These are phyloP conservation scores for Aeoliscus strigatus DNA, from an alignment of 2,797 vertebrate species.

Conservation along the genomic window DNA sequence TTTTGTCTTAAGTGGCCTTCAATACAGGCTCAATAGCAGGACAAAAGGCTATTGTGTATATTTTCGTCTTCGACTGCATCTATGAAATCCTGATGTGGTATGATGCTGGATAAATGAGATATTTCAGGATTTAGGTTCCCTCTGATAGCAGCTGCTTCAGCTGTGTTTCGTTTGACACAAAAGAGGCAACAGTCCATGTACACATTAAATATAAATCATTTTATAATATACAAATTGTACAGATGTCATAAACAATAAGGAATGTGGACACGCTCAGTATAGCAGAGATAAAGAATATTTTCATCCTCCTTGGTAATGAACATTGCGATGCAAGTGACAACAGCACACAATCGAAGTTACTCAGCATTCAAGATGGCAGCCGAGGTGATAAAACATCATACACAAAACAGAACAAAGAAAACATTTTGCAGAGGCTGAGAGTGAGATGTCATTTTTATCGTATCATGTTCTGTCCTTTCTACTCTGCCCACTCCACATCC, in stretches of 20 bases:
- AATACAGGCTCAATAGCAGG: no score
- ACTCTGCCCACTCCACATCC: constrained; percentile 48
- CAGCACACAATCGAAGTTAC: constrained; percentile 65
- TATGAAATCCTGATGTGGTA: no score
- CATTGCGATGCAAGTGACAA: constrained; percentile 49
- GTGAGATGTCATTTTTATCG: constrained; percentile 42
- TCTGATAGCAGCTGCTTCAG: constrained; percentile 1
- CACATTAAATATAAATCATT: constrained; percentile 84
- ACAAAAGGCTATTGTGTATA: no score
- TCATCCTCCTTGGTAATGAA: constrained; percentile 48
- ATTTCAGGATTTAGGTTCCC: neutral
- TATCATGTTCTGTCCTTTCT: constrained; percentile 54
- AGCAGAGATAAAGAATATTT: constrained; percentile 57
- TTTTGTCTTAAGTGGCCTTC: no score
- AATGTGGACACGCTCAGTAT: constrained; percentile 56
- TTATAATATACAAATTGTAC: constrained; percentile 86
- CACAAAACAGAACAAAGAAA: constrained; percentile 39
- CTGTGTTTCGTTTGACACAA: constrained; percentile 24
- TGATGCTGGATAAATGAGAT: no score
- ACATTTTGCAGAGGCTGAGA: constrained; percentile 53
- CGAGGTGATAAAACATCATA: constrained; percentile 51
- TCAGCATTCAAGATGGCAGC: constrained; percentile 65
- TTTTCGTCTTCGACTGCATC: no score
- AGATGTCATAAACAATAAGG: constrained; percentile 73
- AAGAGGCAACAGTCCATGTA: constrained; percentile 50